A percentile compares a stretch with the other conserved stretches of the same genome.
phyloP scores from a whole-genome alignment of 2,113 vertebrate genomes.

The Tichodroma muraria region DNA sequence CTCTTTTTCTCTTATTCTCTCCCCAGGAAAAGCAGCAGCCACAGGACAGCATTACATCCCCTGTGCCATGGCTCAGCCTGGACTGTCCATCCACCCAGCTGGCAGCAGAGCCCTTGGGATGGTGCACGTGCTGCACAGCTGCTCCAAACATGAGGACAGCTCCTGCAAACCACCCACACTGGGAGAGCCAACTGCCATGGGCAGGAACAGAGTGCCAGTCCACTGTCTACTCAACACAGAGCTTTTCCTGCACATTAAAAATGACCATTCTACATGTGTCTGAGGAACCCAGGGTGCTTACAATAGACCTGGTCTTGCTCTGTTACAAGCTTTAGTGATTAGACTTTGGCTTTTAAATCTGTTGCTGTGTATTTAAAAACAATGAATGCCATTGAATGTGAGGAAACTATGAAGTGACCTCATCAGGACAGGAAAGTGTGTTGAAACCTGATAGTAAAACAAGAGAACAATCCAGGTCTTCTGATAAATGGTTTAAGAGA shows the following conservation, averaged over 20 bases:
- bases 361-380: neutral
- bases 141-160: rapidly evolving
- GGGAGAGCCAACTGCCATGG: rapidly evolving
- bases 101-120: neutral
- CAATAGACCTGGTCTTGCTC: neutral
- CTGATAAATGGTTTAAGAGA: neutral
- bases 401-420: neutral
- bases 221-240: neutral
- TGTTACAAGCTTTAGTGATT: neutral
- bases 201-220: neutral
- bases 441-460: neutral
- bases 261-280: rapidly evolving
- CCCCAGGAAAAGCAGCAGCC: neutral
- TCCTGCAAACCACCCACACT: neutral
- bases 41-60: neutral
- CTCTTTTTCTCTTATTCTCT: neutral
- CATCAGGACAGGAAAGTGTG: neutral
- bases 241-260: neutral
- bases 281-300: neutral
- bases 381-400: neutral
- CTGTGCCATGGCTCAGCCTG: rapidly evolving
- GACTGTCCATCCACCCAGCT: neutral
- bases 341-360: neutral
- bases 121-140: neutral
- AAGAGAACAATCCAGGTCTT: neutral